These are phyloP conservation scores for Gallirallus australis DNA, from an alignment of 2,797 vertebrate species.

Conservation along the genomic window DNA sequence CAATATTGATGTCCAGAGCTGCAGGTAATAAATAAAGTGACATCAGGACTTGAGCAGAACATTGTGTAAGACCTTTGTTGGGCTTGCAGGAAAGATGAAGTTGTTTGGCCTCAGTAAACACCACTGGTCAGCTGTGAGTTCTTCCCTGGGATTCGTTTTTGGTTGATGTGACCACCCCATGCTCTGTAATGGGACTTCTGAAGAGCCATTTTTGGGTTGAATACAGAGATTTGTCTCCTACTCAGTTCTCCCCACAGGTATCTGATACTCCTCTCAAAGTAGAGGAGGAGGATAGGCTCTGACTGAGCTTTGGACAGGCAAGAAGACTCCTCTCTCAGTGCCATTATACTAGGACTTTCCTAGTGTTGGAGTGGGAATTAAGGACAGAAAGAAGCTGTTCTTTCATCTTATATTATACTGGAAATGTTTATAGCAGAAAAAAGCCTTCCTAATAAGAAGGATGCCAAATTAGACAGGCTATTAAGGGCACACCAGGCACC, in stretches of 20 bases:
- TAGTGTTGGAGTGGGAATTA: neutral
- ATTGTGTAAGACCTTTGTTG: neutral
- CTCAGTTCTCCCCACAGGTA: accelerated
- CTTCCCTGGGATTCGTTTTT: neutral
- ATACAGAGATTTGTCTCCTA: neutral
- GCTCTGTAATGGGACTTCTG: neutral
- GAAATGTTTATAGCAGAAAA: neutral
- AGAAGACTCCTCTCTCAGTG: neutral
- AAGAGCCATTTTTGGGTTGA: neutral
- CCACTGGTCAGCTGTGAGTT: neutral
- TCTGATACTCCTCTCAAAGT: neutral
- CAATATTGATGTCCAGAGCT: neutral
- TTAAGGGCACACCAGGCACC: neutral
- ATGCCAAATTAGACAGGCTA: neutral
- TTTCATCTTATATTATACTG: neutral
- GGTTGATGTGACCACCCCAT: neutral
- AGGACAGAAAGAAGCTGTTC: neutral
- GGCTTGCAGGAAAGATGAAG: neutral
- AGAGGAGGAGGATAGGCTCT: neutral
- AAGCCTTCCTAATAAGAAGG: neutral
- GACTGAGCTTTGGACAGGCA: neutral
- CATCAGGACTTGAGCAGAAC: neutral
- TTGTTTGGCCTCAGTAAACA: neutral
- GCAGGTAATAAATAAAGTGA: slow-evolving; percentile 5
- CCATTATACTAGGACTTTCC: accelerated